Base-by-base conservation (phyloP, 1,140 invertebrate genomes). In the Aphaenogaster ashmeadi region DNA sequence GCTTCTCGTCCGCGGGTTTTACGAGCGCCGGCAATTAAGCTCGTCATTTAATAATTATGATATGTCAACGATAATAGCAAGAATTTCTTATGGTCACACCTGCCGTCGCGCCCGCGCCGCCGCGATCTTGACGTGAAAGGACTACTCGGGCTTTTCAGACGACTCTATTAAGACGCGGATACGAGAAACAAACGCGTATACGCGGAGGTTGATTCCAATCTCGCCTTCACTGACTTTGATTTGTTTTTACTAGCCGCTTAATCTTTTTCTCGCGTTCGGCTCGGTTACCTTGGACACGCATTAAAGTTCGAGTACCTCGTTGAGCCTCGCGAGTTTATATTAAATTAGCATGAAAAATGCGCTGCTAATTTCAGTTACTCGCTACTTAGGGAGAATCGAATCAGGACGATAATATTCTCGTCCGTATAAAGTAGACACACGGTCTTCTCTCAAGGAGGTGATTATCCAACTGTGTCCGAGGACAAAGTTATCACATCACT, bases 401-500 rank as follows among this genome's bases (percentile, higher is more conserved):
- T 56, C 15, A 11, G 13, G 62, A 8, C 8, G 21, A 79, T n/a
- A 77, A 44, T 60, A 50, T 33, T 54, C 41, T 36, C 41, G 33
- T 52, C 0, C 21, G 3, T 15, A n/a, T 5, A 38, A 66, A 21
- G 33, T 13, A 41, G 2, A 27, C 6, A 21, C n/a, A n/a, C 27
- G 27, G 8, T 18, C 13, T 80, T 58, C 6, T 44, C 15, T 18
- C 64, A 11, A 27, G 13, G 2, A 71, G 36, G 13, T 33, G 3
- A 69, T 66, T 36, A 33, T 11, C 11, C 62, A 27, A 41, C 41
- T 69, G 27, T 27, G 11, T 54, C n/a, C 54, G 54, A 83, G 54
- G 13, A 83, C 18, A 36, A 58, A 74, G 27, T 84, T 60, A 74
- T 74, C 80, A 81, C 15, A 4, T 81, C 50, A 50, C 27, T 74